A percentile compares a stretch with the other conserved stretches of the same genome.
Conservation (phyloP, 1,140 invertebrate genomes). For the Teleogryllus occipitalis region DNA sequence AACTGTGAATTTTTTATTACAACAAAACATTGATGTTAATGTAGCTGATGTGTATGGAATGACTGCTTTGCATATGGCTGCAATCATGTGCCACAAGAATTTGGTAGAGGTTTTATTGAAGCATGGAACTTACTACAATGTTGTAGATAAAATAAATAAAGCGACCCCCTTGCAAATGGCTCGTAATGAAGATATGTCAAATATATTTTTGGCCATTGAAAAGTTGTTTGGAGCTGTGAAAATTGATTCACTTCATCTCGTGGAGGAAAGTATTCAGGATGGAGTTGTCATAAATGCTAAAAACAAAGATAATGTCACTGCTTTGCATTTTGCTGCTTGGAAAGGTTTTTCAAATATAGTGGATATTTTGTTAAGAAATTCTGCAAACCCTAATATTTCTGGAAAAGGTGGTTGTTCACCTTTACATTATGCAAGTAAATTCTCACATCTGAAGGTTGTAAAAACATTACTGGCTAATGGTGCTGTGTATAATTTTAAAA, state of each 20-base stretch:
- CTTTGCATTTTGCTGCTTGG: neutral
- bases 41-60: neutral
- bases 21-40: neutral
- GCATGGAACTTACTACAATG: neutral
- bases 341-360: neutral
- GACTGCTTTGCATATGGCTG: neutral
- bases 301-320: neutral
- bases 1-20: neutral
- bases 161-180: neutral
- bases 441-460: neutral
- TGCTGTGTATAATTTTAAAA: neutral
- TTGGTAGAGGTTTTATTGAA: conserved; percentile 19
- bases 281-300: neutral
- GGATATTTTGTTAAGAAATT: conserved; percentile 24
- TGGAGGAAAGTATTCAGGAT: neutral
- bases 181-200: neutral
- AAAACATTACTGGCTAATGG: neutral
- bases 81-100: neutral
- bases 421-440: conserved; percentile 26
- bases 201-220: neutral
- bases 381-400: conserved; percentile 24
- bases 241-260: neutral
- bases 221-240: neutral
- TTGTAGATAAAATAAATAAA: neutral
- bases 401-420: conserved; percentile 22